A percentile compares a stretch with the other conserved stretches of the same genome.
phyloP scores from a whole-genome alignment of 2,888 invertebrate genomes.

The Pimpla rufipes region DNA sequence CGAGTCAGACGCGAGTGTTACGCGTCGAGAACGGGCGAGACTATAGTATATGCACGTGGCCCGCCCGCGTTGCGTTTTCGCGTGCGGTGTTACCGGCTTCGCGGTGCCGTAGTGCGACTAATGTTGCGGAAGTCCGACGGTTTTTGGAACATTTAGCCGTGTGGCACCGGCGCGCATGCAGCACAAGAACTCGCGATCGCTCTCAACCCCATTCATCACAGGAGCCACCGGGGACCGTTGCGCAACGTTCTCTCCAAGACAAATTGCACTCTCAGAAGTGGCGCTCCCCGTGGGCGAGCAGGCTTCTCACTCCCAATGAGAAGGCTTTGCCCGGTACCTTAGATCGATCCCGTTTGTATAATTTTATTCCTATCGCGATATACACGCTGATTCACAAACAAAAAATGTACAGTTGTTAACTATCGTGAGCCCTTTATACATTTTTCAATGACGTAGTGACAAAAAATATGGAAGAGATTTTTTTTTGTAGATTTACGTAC shows the following conservation, averaged over 20 bases:
- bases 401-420: not conserved
- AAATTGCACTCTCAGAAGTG: conserved; percentile 72
- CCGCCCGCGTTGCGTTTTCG: too few species aligned
- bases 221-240: conserved; percentile 58
- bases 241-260: conserved; percentile 64
- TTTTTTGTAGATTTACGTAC: too few species aligned
- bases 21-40: conserved; percentile 31
- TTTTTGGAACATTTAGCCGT: conserved; percentile 69
- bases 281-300: conserved; percentile 1
- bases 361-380: conserved; percentile 52
- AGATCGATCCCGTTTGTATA: conserved; percentile 68
- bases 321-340: conserved; percentile 35
- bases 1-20: conserved; percentile 36
- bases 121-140: conserved; percentile 65
- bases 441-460: too few species aligned
- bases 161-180: conserved; percentile 50
- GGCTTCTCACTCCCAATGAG: conserved; percentile 28
- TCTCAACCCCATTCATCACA: conserved; percentile 69
- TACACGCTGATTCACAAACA: conserved; percentile 51
- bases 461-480: too few species aligned
- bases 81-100: not conserved
- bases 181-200: conserved; percentile 38
- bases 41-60: too few species aligned
- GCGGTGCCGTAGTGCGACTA: conserved; percentile 15
- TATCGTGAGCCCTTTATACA: not conserved